Percentiles rank a stretch among this genome's conserved stretches.
phyloP scores from a whole-genome alignment of 1,140 invertebrate genomes.

The Leucophenga varia region DNA sequence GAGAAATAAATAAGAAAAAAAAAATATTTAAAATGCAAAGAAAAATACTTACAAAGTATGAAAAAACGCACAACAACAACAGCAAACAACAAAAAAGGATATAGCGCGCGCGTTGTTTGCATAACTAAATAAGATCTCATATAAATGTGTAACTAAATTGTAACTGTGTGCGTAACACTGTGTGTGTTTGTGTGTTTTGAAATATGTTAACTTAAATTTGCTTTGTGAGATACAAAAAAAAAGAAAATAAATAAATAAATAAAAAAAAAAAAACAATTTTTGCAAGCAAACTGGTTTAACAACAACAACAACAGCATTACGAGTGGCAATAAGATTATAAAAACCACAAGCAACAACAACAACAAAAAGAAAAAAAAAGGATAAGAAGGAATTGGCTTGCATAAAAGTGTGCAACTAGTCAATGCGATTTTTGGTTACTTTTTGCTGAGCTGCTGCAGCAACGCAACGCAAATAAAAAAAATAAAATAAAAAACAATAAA shows the following conservation, averaged over 20 bases:
- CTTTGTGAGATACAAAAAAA: constrained; percentile 10
- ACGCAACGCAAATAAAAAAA: no score
- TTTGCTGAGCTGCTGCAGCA: no score
- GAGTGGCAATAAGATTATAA: constrained; percentile 11
- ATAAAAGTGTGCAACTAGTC: constrained; percentile 2
- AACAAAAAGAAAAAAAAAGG: neutral
- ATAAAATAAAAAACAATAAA: no score
- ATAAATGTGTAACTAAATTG: no score
- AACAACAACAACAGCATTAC: constrained; percentile 6
- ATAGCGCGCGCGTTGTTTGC: neutral
- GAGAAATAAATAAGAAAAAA: neutral
- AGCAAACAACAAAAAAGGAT: neutral
- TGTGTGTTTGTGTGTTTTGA: constrained; percentile 3
- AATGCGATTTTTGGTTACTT: no score
- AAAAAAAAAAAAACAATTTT: constrained; percentile 16
- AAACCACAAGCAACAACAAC: constrained; percentile 18
- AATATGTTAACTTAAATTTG: constrained; percentile 29
- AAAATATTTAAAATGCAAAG: neutral
- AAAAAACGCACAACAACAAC: constrained; percentile 13
- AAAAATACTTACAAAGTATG: no score
- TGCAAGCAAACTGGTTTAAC: no score
- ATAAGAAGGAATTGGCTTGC: constrained; percentile 7
- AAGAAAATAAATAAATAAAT: constrained; percentile 10
- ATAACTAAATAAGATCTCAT: no score
- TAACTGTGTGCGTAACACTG: no score